These are phyloP conservation scores for Pegoplata infirma DNA, from an alignment of 2,888 invertebrate species.

Conservation along the genomic window DNA sequence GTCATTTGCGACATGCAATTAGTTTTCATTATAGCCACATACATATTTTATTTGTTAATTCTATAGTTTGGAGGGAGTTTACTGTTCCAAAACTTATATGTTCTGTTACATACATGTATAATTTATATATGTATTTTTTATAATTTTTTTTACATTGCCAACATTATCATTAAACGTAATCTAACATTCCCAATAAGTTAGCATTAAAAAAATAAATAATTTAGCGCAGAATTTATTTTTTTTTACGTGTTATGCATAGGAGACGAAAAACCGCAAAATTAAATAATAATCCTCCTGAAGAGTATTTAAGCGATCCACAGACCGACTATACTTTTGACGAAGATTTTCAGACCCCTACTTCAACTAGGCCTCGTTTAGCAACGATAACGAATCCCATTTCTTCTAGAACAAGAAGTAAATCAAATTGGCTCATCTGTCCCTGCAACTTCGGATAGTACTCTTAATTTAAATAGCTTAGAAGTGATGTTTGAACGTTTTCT, in stretches of 20 bases:
- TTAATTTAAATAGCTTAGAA: not conserved
- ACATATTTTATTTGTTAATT: not conserved
- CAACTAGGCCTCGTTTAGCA: not conserved
- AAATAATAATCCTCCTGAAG: not conserved
- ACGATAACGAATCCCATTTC: not conserved
- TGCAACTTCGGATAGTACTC: not conserved
- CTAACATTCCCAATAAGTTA: not conserved
- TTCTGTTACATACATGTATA: too few species aligned
- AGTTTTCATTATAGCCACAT: not conserved
- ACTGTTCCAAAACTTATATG: not conserved
- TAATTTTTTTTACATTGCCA: not conserved
- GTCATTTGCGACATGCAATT: not conserved
- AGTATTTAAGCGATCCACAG: not conserved
- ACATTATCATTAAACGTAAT: not conserved
- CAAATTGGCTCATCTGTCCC: not conserved
- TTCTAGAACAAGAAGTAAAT: not conserved
- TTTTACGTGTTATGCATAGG: not conserved
- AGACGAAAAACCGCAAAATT: not conserved
- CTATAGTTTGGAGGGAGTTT: not conserved
- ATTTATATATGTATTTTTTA: not conserved
- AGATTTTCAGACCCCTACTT: not conserved
- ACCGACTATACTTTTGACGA: not conserved
- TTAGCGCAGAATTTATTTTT: not conserved
- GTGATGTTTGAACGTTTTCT: not conserved
- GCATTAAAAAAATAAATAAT: not conserved